phyloP scores from a whole-genome alignment of 92 coral and sea anemone genomes.

The Porites divaricata region DNA sequence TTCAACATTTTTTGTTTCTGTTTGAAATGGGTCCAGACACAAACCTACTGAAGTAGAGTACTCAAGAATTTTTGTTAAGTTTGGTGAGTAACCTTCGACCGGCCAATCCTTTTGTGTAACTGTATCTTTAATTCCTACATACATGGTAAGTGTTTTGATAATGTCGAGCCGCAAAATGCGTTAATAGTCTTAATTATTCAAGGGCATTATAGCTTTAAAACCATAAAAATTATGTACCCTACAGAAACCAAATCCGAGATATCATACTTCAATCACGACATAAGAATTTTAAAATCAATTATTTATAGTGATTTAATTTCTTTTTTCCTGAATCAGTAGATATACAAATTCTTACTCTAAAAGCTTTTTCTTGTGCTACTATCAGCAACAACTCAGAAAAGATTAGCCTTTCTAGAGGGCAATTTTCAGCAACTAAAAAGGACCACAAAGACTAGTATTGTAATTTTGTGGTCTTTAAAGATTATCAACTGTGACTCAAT shows the following conservation, averaged over 20 bases:
- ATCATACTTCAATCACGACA: constrained; percentile 4
- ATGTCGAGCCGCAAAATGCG: constrained; percentile 21
- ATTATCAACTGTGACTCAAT: no score
- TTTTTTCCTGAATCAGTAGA: neutral
- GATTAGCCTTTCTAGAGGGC: neutral
- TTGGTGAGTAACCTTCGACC: neutral
- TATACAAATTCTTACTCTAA: neutral
- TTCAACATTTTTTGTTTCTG: no score
- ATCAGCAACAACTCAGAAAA: no score
- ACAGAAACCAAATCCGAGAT: neutral
- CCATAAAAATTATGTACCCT: constrained; percentile 10
- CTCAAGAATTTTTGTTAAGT: no score
- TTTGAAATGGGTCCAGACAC: no score
- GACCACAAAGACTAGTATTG: neutral
- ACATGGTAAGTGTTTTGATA: neutral
- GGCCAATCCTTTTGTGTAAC: constrained; percentile 6
- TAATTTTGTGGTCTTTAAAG: neutral
- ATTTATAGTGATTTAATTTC: neutral
- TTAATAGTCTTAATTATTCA: constrained; percentile 38
- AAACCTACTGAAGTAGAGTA: no score
- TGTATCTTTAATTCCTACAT: neutral
- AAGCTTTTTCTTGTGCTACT: neutral
- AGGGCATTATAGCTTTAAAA: constrained; percentile 35
- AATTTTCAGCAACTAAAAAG: neutral
- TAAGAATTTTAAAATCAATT: constrained; percentile 2